A percentile compares a stretch with the other conserved stretches of the same genome.
These are phyloP conservation scores for Percina caprodes DNA, from an alignment of 2,113 vertebrate genomes.

Conservation along the genomic window DNA sequence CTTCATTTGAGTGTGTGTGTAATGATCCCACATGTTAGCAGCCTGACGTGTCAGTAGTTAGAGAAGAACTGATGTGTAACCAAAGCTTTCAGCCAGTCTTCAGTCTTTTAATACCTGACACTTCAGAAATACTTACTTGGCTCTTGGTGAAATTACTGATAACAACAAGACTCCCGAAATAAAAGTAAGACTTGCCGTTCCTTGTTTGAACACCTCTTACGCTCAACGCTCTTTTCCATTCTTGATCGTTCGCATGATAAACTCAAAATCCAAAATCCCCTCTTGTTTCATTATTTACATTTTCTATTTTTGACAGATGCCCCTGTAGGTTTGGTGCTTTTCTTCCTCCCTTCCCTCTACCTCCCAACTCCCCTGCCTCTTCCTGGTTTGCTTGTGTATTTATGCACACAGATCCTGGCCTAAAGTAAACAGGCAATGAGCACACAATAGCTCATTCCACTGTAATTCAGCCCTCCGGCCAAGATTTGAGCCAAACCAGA, in stretches of 20 bases:
- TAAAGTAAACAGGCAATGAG: slow-evolving; percentile 74
- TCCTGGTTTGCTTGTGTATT: slow-evolving; percentile 66
- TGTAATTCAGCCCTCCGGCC: slow-evolving; percentile 69
- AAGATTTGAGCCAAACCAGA: slow-evolving; percentile 69
- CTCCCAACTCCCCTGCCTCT: slow-evolving; percentile 56
- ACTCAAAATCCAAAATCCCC: slow-evolving; percentile 14
- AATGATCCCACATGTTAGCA: slow-evolving; percentile 34
- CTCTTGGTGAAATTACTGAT: slow-evolving; percentile 54
- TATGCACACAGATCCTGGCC: slow-evolving; percentile 68
- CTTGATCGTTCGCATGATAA: slow-evolving; percentile 49
- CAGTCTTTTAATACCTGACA: slow-evolving; percentile 28
- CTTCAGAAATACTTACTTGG: slow-evolving; percentile 51
- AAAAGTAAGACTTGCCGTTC: slow-evolving; percentile 62
- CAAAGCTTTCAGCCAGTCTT: slow-evolving; percentile 34
- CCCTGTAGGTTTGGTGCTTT: slow-evolving; percentile 66
- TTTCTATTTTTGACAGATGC: slow-evolving; percentile 73
- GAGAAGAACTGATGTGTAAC: slow-evolving; percentile 27
- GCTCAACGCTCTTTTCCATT: slow-evolving; percentile 42
- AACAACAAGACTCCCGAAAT: slow-evolving; percentile 59
- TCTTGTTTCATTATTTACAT: slow-evolving; percentile 67
- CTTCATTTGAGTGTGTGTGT: slow-evolving; percentile 36
- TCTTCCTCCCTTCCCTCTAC: slow-evolving; percentile 39
- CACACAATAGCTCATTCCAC: slow-evolving; percentile 72
- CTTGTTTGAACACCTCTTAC: slow-evolving; percentile 21
- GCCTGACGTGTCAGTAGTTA: slow-evolving; percentile 39